Evolutionary conservation across 2,113 vertebrate genomes (phyloP).

Genomic region (Nerophis ophidion): DNA sequence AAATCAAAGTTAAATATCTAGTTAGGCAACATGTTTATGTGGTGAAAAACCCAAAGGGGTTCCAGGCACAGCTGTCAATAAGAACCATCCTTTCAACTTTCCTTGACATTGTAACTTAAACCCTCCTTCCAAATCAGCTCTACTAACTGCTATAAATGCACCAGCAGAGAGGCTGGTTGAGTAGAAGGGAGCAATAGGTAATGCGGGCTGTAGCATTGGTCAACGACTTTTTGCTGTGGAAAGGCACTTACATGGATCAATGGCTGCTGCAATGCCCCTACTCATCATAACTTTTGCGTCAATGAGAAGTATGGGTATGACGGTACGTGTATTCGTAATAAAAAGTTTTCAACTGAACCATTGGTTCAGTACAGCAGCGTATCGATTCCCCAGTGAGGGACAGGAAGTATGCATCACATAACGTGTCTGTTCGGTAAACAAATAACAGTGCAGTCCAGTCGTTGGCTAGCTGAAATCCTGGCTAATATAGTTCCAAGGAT

Average conservation of each 20-base stretch:
- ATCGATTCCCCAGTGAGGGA: too few species aligned
- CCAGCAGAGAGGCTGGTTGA: conserved; percentile 33
- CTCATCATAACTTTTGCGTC: conserved; percentile 38
- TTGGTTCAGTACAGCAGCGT: too few species aligned
- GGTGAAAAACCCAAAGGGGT: background rate
- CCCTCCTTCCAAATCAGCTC: conserved; percentile 14
- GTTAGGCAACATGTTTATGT: background rate
- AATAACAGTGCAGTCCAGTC: too few species aligned
- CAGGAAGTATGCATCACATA: too few species aligned
- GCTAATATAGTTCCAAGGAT: too few species aligned
- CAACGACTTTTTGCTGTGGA: conserved; percentile 52
- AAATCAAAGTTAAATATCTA: background rate
- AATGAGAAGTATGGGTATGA: background rate
- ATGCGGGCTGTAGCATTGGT: conserved; percentile 40
- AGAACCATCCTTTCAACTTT: conserved; percentile 25
- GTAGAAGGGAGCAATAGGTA: conserved; percentile 50
- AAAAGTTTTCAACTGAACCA: too few species aligned
- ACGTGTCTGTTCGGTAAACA: too few species aligned
- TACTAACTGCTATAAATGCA: conserved; percentile 15
- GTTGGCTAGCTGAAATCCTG: too few species aligned
- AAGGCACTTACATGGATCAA: conserved; percentile 70
- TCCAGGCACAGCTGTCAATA: background rate
- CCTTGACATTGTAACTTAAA: conserved; percentile 4
- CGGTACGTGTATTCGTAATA: too few species aligned
- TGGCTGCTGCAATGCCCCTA: conserved; percentile 45